phyloP scores from a whole-genome alignment of 1,140 invertebrate species.

The Drosophila pruinosa region DNA sequence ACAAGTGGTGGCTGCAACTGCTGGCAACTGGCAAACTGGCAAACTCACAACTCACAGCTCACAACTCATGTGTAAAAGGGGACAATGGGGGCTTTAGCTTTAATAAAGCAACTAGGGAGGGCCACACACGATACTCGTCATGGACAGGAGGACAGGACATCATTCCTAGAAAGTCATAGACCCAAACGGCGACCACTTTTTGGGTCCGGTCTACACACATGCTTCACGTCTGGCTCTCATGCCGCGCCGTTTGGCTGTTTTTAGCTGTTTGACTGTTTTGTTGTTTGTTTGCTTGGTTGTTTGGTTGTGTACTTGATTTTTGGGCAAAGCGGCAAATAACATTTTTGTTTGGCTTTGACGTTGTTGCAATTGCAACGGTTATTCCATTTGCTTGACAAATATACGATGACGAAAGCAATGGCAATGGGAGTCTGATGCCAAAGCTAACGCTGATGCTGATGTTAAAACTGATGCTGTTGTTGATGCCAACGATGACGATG shows the following conservation, averaged over 20 bases:
- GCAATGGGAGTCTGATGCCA: too few relatives aligned
- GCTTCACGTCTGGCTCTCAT: constrained; percentile 13
- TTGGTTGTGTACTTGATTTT: constrained; percentile 79
- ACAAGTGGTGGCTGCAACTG: constrained; percentile 42
- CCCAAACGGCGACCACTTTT: constrained; percentile 35
- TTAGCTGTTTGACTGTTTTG: constrained; percentile 10
- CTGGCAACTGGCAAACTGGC: constrained; percentile 46
- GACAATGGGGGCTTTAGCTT: constrained; percentile 76
- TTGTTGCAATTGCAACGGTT: constrained; percentile 79
- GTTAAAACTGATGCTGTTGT: background rate
- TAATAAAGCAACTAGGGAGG: constrained; percentile 73
- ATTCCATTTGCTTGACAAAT: constrained; percentile 81
- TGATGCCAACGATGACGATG: background rate
- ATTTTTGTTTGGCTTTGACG: constrained; percentile 80
- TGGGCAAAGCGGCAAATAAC: constrained; percentile 80
- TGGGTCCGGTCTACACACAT: constrained; percentile 24
- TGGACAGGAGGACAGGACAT: constrained; percentile 1
- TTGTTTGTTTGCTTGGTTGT: constrained; percentile 27
- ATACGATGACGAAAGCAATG: constrained; percentile 35
- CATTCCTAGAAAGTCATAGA: background rate
- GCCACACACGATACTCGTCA: constrained; percentile 10
- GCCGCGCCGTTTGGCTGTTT: constrained; percentile 31
- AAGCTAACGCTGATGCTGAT: background rate
- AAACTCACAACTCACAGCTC: constrained; percentile 40
- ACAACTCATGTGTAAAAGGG: constrained; percentile 74